These are phyloP conservation scores for Pollenia amentaria DNA, from an alignment of 2,888 invertebrate genomes.

Conservation along the genomic window DNA sequence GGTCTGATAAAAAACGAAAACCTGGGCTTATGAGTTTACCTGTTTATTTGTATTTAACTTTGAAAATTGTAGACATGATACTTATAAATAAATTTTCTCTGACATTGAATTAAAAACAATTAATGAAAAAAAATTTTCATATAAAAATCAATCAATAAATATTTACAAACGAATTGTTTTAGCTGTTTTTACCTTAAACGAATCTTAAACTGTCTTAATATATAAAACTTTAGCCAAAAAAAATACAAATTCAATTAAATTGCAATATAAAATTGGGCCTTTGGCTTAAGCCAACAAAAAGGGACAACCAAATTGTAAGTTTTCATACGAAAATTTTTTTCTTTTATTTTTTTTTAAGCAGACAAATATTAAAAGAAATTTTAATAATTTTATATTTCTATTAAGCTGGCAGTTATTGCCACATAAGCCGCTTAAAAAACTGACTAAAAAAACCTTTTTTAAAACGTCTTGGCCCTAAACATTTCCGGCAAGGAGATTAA, in stretches of 20 bases:
- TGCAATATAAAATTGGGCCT: constrained; percentile 45
- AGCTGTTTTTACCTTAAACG: neutral
- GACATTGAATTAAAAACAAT: neutral
- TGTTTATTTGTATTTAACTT: neutral
- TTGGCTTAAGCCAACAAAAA: constrained; percentile 13
- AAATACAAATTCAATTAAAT: neutral
- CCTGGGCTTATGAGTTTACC: no score
- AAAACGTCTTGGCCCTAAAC: neutral
- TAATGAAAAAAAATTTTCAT: constrained; percentile 1
- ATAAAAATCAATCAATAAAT: neutral
- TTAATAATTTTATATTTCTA: constrained; percentile 32
- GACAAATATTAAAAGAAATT: constrained; percentile 41
- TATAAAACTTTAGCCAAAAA: neutral
- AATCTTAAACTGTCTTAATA: neutral
- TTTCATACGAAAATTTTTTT: constrained; percentile 1
- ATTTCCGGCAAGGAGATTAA: constrained; percentile 20
- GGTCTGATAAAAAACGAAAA: no score
- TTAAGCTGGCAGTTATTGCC: constrained; percentile 62
- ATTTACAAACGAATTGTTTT: neutral
- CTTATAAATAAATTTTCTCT: neutral
- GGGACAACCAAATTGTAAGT: neutral
- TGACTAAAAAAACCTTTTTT: neutral
- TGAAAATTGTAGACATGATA: neutral
- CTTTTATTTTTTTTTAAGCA: neutral
- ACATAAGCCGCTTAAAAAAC: constrained; percentile 61